Evolutionary conservation across 1,140 invertebrate species (phyloP), one percentile per base, ranked within the genome.

Genomic region (Lasioglossum baleicum): DNA sequence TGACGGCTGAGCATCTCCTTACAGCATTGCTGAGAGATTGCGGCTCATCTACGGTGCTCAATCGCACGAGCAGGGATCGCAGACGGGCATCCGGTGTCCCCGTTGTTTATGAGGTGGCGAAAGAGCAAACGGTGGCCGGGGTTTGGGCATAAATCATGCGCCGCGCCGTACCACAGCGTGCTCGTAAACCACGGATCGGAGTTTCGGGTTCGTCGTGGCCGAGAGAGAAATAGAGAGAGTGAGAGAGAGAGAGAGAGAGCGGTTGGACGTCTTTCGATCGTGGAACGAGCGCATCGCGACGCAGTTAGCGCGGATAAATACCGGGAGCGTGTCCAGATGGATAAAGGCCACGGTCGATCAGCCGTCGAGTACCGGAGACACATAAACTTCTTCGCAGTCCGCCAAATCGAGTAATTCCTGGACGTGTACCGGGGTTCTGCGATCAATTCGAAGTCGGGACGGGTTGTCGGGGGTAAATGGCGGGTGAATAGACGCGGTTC

Each of bases 391-490:
- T 42, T 51, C 22, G 15, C 2, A n/a, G 58, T 53, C 26, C 31
- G 72, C 64, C 63, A 44, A 75, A 75, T 68, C 63, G 70, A 53
- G 72, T 72, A n/a, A 75, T 63, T 58, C 66, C 20, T 74, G 35
- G 44, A 58, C 44, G 44, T 10, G 10, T 44, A n/a, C 26, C 6
- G 61, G n/a, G 26, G 17, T 35, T 13, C 40, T 42, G 61, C 70
- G 76, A 73, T 73, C 69, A 48, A 79, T 79, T 79, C 76, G 70
- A 8, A 48, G 44, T 26, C 61, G 44, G 44, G 44, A 48, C 44
- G 44, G 44, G 76, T 65, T 56, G 76, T 65, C 72, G 72, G 69
- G 42, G 69, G 69, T 58, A 79, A 79, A 79, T 79, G 76, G 76
- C 51, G 76, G 69, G 76, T 79, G 76, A 79, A 79, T 53, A 73